A percentile compares a stretch with the other conserved stretches of the same genome.
phyloP scores from a whole-genome alignment of 2,888 invertebrate species.

The Tinea semifulvella region DNA sequence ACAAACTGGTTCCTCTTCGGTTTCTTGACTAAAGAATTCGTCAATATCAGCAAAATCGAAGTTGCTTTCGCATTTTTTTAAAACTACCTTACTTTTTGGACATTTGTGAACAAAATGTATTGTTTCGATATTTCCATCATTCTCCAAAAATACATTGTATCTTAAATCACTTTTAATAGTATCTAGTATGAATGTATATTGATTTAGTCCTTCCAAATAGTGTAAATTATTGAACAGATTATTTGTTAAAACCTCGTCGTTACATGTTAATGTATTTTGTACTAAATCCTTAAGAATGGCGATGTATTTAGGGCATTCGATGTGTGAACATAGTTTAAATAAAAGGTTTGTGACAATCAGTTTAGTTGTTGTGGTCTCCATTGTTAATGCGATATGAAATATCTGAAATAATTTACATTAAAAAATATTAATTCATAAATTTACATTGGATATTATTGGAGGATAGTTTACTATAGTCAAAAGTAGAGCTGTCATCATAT shows the following conservation, averaged over 20 bases:
- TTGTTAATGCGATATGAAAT: slow-evolving; percentile 31
- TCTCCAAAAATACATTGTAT: background rate
- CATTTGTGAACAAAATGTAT: slow-evolving; percentile 34
- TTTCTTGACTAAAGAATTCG: slow-evolving; percentile 32
- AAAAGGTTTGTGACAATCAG: slow-evolving; percentile 31
- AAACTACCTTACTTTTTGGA: slow-evolving; percentile 20
- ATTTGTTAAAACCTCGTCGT: background rate
- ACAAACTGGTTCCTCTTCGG: slow-evolving; percentile 32
- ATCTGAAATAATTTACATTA: slow-evolving; percentile 28
- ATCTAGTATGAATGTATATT: background rate
- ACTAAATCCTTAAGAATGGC: slow-evolving; percentile 26
- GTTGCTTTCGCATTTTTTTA: slow-evolving; percentile 24
- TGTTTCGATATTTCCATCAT: slow-evolving; percentile 15
- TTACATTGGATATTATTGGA: no score
- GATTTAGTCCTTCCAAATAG: no score
- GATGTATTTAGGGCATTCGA: no score
- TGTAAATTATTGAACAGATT: background rate
- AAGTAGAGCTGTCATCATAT: no score
- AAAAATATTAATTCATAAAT: no score
- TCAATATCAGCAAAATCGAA: slow-evolving; percentile 46
- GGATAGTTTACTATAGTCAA: no score
- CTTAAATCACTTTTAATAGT: background rate
- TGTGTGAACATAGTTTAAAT: slow-evolving; percentile 35
- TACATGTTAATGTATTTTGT: slow-evolving; percentile 21
- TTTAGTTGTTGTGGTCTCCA: slow-evolving; percentile 29